These are phyloP conservation scores for Antennarius striatus DNA, from an alignment of 2,113 vertebrate genomes.

Conservation along the genomic window DNA sequence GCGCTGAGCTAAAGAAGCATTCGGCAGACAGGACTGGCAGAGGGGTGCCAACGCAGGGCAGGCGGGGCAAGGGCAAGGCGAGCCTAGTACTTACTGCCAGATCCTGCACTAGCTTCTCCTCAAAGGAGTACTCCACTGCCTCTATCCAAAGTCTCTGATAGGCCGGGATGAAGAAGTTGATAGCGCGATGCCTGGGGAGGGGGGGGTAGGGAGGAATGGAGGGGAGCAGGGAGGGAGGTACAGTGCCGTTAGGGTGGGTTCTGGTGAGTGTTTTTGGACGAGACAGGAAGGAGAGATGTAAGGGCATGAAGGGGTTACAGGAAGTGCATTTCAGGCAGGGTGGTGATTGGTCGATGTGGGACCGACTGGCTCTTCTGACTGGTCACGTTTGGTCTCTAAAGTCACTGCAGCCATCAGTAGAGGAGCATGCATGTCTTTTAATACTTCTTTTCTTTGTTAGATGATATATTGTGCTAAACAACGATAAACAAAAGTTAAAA, in stretches of 20 bases:
- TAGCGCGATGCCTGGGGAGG: slow-evolving; percentile 98
- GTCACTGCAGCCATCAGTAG: slow-evolving; percentile 31
- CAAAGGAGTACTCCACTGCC: slow-evolving; percentile 99
- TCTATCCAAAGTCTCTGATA: slow-evolving; percentile 99
- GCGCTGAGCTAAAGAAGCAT: slow-evolving; percentile 77
- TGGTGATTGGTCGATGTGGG: slow-evolving; percentile 90
- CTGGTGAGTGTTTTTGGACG: slow-evolving; percentile 67
- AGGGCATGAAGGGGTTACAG: slow-evolving; percentile 58
- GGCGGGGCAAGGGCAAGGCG: slow-evolving; percentile 64
- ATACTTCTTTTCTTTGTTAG: too few relatives aligned
- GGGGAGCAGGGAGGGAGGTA: slow-evolving; percentile 66
- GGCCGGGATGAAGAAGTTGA: slow-evolving; percentile 99
- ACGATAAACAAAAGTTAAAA: slow-evolving; percentile 11
- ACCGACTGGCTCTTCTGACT: slow-evolving; percentile 90
- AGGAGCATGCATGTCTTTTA: slow-evolving; percentile 13
- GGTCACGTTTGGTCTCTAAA: slow-evolving; percentile 81
- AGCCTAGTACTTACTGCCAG: slow-evolving; percentile 98
- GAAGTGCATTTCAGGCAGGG: slow-evolving; percentile 79
- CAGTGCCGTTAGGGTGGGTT: slow-evolving; percentile 72
- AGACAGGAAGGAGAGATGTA: slow-evolving; percentile 66
- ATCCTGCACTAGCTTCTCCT: slow-evolving; percentile 99
- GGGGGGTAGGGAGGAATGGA: slow-evolving; percentile 68
- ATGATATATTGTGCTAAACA: neutral
- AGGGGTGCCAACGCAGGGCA: slow-evolving; percentile 79
- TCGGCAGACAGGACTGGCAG: slow-evolving; percentile 75